Conservation (phyloP, 37 sponge, comb jelly and placozoan species). For the Mnemiopsis leidyi region DNA sequence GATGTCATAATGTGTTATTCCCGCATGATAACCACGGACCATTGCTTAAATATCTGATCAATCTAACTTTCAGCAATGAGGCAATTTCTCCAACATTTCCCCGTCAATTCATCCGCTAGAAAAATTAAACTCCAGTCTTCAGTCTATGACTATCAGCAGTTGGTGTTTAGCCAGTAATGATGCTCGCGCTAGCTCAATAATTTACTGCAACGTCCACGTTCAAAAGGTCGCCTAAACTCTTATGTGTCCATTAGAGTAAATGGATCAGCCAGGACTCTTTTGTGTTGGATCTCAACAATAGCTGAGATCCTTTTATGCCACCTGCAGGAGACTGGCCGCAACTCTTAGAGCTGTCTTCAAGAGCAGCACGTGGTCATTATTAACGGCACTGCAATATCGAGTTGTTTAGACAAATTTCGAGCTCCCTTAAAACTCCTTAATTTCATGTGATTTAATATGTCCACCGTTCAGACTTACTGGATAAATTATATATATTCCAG, state of each 20-base stretch:
- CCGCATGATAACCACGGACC: too few species aligned
- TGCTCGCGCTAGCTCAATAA: neutral
- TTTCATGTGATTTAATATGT: too few species aligned
- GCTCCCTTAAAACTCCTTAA: too few species aligned
- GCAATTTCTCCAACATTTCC: too few species aligned
- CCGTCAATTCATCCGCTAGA: too few species aligned
- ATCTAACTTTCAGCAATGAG: too few species aligned
- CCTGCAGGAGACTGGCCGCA: neutral
- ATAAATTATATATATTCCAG: too few species aligned
- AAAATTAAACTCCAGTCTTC: too few species aligned
- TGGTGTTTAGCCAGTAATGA: neutral
- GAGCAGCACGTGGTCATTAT: neutral
- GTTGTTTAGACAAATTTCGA: neutral
- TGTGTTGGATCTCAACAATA: neutral
- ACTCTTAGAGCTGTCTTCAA: neutral
- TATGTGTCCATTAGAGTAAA: neutral
- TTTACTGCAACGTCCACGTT: neutral
- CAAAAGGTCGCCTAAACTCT: neutral
- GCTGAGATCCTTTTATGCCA: neutral
- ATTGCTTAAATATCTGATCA: too few species aligned
- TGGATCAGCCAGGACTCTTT: neutral
- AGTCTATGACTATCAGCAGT: too few species aligned
- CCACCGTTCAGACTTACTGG: too few species aligned
- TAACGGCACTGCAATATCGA: neutral
- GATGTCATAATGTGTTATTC: too few species aligned